These are phyloP conservation scores for Parnassius orleans DNA, from an alignment of 2,888 invertebrate species.

Conservation along the genomic window DNA sequence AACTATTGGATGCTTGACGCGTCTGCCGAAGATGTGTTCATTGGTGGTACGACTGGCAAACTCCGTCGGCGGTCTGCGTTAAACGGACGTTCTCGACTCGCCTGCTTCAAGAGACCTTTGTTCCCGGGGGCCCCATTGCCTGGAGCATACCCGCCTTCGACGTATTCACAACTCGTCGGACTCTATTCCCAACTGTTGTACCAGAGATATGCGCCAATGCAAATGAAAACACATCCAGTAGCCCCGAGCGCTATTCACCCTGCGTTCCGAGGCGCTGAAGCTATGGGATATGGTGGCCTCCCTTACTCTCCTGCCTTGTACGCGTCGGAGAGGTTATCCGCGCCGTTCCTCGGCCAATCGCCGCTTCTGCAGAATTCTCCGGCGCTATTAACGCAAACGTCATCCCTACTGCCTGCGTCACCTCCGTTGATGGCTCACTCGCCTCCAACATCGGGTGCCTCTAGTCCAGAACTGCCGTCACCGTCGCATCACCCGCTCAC, in stretches of 20 bases:
- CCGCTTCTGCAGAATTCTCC: slow-evolving; percentile 51
- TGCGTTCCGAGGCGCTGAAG: slow-evolving; percentile 67
- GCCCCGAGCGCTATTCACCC: slow-evolving; percentile 78
- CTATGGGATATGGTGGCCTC: slow-evolving; percentile 63
- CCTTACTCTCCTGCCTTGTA: slow-evolving; percentile 65
- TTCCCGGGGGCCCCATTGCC: slow-evolving; percentile 83
- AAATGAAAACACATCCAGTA: slow-evolving; percentile 74
- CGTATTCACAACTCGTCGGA: slow-evolving; percentile 80
- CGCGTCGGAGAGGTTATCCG: slow-evolving; percentile 54
- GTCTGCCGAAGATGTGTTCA: slow-evolving; percentile 98
- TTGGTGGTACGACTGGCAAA: slow-evolving; percentile 98
- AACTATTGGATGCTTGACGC: slow-evolving; percentile 99
- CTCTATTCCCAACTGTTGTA: slow-evolving; percentile 84
- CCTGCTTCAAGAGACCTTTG: slow-evolving; percentile 91
- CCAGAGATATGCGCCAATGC: slow-evolving; percentile 83
- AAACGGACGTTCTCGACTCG: slow-evolving; percentile 91
- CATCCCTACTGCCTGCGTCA: slow-evolving; percentile 63
- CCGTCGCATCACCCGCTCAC: slow-evolving; percentile 63
- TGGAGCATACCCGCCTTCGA: slow-evolving; percentile 80
- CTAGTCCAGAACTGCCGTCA: slow-evolving; percentile 67
- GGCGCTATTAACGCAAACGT: slow-evolving; percentile 50
- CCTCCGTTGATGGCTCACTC: slow-evolving; percentile 63
- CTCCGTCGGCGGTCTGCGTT: slow-evolving; percentile 94
- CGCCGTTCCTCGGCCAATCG: slow-evolving; percentile 53
- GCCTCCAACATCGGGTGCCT: slow-evolving; percentile 61